Conservation (phyloP, 2,888 invertebrate genomes). For the Perizoma flavofasciatum region DNA sequence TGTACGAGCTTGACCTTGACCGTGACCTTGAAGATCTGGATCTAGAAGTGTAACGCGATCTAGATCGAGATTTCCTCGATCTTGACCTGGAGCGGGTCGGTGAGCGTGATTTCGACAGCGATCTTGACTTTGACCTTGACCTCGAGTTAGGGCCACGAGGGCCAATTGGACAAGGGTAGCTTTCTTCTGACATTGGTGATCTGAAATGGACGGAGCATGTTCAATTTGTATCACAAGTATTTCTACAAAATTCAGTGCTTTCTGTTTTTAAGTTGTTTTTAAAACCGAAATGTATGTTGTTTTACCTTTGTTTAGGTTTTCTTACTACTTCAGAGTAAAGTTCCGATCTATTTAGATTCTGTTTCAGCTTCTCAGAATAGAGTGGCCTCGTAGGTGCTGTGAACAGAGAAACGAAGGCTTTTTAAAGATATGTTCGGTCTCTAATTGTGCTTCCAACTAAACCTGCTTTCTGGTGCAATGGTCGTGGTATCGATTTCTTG, state of each 20-base stretch:
- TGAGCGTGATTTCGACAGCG: conserved; percentile 46
- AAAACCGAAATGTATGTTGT: background rate
- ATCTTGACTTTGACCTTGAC: conserved; percentile 36
- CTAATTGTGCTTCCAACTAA: too few relatives aligned
- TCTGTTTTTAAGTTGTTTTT: too few relatives aligned
- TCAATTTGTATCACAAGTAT: background rate
- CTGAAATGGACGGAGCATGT: conserved; percentile 41
- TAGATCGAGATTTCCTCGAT: conserved; percentile 47
- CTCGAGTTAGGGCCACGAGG: conserved; percentile 60
- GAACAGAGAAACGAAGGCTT: conserved; percentile 17
- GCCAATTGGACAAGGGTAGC: conserved; percentile 58
- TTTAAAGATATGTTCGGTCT: background rate
- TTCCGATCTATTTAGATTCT: conserved; percentile 65
- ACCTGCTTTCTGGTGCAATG: too few relatives aligned
- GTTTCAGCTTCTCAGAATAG: conserved; percentile 75
- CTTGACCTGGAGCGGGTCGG: conserved; percentile 40
- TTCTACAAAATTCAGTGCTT: too few relatives aligned
- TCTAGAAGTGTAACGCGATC: conserved; percentile 52
- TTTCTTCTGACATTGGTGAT: conserved; percentile 47
- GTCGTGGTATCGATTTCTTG: too few relatives aligned
- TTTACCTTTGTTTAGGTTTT: conserved; percentile 60
- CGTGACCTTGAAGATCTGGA: conserved; percentile 49
- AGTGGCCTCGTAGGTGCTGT: conserved; percentile 58
- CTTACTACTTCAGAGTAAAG: conserved; percentile 70
- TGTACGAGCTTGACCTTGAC: conserved; percentile 63